Conservation (phyloP, 2,888 invertebrate genomes). For the Diarsia brunnea region DNA sequence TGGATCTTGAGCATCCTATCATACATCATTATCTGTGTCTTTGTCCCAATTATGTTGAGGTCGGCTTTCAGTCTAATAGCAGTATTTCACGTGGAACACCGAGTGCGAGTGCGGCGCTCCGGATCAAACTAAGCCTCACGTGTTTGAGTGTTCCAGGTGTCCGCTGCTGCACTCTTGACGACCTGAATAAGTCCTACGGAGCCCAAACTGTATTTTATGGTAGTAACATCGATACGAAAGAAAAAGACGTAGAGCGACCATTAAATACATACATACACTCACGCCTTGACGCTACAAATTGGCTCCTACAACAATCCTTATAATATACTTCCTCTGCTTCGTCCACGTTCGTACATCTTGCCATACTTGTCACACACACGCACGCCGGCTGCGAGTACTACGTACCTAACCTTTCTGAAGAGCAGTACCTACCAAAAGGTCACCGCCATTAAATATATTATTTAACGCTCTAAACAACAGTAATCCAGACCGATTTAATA, state of each 20-base stretch:
- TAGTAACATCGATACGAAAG: not conserved
- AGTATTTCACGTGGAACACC: not conserved
- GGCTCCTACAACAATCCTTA: no score
- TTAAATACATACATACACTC: not conserved
- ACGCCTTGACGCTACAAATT: not conserved
- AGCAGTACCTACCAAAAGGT: not conserved
- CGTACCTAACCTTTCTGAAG: not conserved
- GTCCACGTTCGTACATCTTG: not conserved
- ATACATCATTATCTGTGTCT: not conserved
- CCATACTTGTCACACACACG: not conserved
- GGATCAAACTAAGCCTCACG: not conserved
- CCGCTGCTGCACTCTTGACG: not conserved
- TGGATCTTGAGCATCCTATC: not conserved
- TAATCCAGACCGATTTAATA: constrained; percentile 6
- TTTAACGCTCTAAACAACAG: not conserved
- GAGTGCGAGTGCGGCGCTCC: not conserved
- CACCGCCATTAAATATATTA: not conserved
- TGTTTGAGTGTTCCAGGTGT: not conserved
- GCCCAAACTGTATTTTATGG: not conserved
- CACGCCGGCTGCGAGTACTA: not conserved
- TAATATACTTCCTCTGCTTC: not conserved
- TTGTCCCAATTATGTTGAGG: not conserved
- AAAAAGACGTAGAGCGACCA: not conserved
- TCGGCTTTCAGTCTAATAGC: not conserved
- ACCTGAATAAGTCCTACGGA: not conserved